A percentile compares a stretch with the other conserved stretches of the same genome.
phyloP scores from a whole-genome alignment of 1,140 invertebrate species.

The Pseudomyrmex gracilis region DNA sequence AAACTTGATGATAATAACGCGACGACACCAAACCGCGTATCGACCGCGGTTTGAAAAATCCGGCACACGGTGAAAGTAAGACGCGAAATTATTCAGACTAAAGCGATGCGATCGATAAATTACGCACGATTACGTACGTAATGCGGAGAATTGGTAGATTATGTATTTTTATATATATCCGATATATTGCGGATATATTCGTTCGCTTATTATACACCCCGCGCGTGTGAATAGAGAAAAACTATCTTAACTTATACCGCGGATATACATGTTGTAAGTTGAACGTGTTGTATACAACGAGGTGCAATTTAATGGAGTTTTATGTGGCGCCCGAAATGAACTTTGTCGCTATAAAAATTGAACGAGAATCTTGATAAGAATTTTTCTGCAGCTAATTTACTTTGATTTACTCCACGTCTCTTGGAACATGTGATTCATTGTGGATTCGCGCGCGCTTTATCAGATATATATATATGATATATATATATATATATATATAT shows the following conservation, averaged over 20 bases:
- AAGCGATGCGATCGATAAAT: background rate
- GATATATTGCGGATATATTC: no score
- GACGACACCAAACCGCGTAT: conserved; percentile 34
- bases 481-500: background rate
- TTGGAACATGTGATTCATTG: background rate
- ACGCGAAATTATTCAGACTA: conserved; percentile 45
- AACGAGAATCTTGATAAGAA: no score
- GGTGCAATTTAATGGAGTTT: no score
- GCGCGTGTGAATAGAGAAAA: background rate
- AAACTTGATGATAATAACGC: conserved; percentile 60
- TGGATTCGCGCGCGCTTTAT: background rate
- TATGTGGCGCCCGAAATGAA: no score
- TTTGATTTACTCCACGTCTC: no score
- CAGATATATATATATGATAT: conserved; percentile 1
- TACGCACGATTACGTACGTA: background rate
- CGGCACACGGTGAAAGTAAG: conserved; percentile 51
- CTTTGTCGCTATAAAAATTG: no score
- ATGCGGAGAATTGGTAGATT: background rate
- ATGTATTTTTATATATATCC: no score
- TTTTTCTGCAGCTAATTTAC: no score
- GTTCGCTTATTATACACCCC: background rate
- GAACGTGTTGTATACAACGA: no score
- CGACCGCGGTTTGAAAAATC: background rate
- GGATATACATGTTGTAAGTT: no score
- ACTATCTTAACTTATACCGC: background rate